Evolutionary conservation across 2,888 invertebrate species (phyloP), one percentile per base, ranked within the genome.

Genomic region (Gari tellinella): DNA sequence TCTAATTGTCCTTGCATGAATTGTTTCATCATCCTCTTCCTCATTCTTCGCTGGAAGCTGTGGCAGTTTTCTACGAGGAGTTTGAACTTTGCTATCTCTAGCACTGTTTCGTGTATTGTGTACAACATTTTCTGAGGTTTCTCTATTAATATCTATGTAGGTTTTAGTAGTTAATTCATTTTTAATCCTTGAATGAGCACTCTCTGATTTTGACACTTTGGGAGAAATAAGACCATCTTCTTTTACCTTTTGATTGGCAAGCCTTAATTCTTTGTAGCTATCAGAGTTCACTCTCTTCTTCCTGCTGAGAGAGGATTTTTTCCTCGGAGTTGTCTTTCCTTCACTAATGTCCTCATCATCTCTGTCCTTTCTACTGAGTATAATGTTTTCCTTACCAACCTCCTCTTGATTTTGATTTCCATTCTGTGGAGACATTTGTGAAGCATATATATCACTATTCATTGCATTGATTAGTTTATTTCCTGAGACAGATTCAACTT

Each of bases 1-100:
- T 12, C 72, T 57, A 25, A 78, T 60, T 17, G 74, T 78, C 17
- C 70, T 58, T 52, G 73, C 67, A 65, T 78, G 78, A 68, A 78
- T 53, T 40, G 60, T 78, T 61, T 78, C 78, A 57, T 74, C 74
- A 49, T 78, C 73, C 46, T 74, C 74, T 2, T 51, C 57, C 31
- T 61, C 67, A 38, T 48, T 48, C 15, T 23, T 21, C 48, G 48
- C 60, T 15, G 78, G 78, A 25, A 74, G 56, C 26, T 73, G 67
- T 19, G 78, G 78, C 41, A 78, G 43, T 56, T 72, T 78, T 61
- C 78, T 73, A 17, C 70, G 52, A 21, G 46, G 26, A 31, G 69
- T 56, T 14, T 38, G 49, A 15, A 49, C n/a, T 49, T 66, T 75
- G 25, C 19, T 23, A 37, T 51, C 66, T 43, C 43, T 73, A 25